These are phyloP conservation scores for Perdita meconis DNA, from an alignment of 2,888 invertebrate species.

Conservation along the genomic window DNA sequence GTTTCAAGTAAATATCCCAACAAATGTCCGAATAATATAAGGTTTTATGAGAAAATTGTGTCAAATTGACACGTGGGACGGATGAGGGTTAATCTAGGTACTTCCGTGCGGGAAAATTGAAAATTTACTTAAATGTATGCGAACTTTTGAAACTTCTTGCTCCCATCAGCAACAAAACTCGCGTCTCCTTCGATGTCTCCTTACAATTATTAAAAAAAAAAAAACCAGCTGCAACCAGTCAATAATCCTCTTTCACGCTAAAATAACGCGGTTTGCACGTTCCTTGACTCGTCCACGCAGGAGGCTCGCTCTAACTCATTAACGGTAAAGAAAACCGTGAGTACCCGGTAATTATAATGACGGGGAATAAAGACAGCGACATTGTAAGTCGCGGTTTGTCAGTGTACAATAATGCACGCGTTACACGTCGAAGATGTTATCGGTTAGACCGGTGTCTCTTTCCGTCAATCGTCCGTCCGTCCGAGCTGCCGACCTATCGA, in stretches of 20 bases:
- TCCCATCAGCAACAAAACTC: background rate
- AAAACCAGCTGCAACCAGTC: background rate
- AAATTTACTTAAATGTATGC: too few species aligned
- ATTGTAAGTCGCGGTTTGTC: constrained; percentile 45
- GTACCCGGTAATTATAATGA: constrained; percentile 66
- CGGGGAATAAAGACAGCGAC: constrained; percentile 51
- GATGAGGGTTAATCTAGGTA: too few species aligned
- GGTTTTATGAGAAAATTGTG: too few species aligned
- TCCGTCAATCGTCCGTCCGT: constrained; percentile 58
- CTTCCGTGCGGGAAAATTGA: too few species aligned
- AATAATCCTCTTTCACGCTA: background rate
- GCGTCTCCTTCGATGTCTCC: background rate
- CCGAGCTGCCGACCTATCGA: constrained; percentile 59
- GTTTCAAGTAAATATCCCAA: too few species aligned
- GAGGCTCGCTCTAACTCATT: constrained; percentile 52
- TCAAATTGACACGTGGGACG: too few species aligned
- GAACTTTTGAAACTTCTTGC: too few species aligned
- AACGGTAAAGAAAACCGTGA: constrained; percentile 52
- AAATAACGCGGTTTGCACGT: background rate
- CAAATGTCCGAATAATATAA: too few species aligned
- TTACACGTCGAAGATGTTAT: constrained; percentile 60
- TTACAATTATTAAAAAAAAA: background rate
- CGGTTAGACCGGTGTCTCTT: constrained; percentile 58
- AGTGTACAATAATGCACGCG: constrained; percentile 52
- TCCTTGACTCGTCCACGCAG: background rate